Evolutionary conservation across 1,140 invertebrate genomes (phyloP).

Genomic region (Conus ventricosus): DNA sequence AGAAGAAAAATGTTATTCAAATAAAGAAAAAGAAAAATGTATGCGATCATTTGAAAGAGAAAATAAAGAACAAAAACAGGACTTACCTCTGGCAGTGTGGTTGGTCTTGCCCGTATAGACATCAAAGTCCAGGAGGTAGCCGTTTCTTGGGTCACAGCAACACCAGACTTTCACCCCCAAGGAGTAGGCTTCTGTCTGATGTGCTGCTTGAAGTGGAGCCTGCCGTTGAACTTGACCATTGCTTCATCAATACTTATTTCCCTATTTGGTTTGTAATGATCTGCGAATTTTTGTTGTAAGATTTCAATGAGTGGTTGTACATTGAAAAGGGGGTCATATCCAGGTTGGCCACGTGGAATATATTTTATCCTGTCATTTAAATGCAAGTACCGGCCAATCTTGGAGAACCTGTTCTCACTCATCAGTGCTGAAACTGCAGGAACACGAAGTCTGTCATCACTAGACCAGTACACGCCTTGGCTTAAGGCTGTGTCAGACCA

Average conservation of each 20-base stretch:
- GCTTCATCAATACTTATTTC: not conserved
- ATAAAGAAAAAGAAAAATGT: not conserved
- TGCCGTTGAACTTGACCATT: conserved; percentile 25
- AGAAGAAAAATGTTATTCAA: too few relatives aligned
- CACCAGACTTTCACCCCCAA: conserved; percentile 31
- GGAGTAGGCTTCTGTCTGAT: conserved; percentile 8
- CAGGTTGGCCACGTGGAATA: conserved; percentile 1
- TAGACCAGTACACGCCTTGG: conserved; percentile 45
- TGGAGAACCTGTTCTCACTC: conserved; percentile 42
- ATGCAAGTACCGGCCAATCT: conserved; percentile 51
- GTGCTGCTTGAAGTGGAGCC: conserved; percentile 24
- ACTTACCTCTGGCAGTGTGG: not conserved
- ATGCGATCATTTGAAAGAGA: too few relatives aligned
- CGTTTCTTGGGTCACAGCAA: not conserved
- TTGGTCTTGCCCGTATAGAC: conserved; percentile 1
- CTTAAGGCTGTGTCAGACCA: too few relatives aligned
- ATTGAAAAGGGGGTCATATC: conserved; percentile 51
- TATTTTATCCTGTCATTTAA: conserved; percentile 26
- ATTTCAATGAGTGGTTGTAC: conserved; percentile 45
- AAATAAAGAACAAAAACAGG: too few relatives aligned
- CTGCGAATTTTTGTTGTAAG: conserved; percentile 29
- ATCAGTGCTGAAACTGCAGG: conserved; percentile 33
- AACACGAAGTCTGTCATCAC: conserved; percentile 37
- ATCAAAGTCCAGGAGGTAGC: conserved; percentile 28
- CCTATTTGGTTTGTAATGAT: conserved; percentile 14